Conservation (phyloP, 2,888 invertebrate genomes). For the Tachina fera region DNA sequence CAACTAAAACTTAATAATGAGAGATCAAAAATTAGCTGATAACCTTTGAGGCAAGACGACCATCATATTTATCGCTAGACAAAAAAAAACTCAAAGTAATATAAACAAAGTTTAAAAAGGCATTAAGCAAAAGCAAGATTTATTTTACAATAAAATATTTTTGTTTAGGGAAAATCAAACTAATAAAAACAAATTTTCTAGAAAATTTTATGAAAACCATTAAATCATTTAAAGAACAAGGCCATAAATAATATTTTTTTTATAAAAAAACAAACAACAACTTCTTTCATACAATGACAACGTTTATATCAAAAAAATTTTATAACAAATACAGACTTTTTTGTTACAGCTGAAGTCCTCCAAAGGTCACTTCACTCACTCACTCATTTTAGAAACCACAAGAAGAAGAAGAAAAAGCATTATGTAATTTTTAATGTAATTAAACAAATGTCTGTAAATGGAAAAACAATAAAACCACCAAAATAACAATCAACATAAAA, state of each 20-base stretch:
- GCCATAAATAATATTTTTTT: constrained; percentile 7
- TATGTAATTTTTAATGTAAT: constrained; percentile 70
- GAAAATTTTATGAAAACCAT: constrained; percentile 40
- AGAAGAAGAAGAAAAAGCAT: constrained; percentile 24
- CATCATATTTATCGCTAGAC: constrained; percentile 50
- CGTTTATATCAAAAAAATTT: neutral
- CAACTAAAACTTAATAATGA: neutral
- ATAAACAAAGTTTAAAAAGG: constrained; percentile 41
- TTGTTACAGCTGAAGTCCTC: neutral
- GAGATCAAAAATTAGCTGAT: constrained; percentile 51
- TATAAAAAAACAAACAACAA: neutral
- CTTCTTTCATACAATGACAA: neutral
- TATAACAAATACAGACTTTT: neutral
- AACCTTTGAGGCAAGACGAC: constrained; percentile 47
- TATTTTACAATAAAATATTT: constrained; percentile 17
- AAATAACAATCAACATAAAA: constrained; percentile 64
- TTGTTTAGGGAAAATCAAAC: neutral
- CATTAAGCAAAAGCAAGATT: constrained; percentile 21
- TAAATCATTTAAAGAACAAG: constrained; percentile 27
- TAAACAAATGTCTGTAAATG: constrained; percentile 68
- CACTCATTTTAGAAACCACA: neutral
- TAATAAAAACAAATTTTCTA: constrained; percentile 46
- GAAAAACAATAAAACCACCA: constrained; percentile 67
- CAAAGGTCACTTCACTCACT: constrained; percentile 2
- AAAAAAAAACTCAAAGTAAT: neutral